Percentiles rank a stretch among this genome's conserved stretches.
phyloP scores from a whole-genome alignment of 2,113 vertebrate species.

The Rhizomys pruinosus region DNA sequence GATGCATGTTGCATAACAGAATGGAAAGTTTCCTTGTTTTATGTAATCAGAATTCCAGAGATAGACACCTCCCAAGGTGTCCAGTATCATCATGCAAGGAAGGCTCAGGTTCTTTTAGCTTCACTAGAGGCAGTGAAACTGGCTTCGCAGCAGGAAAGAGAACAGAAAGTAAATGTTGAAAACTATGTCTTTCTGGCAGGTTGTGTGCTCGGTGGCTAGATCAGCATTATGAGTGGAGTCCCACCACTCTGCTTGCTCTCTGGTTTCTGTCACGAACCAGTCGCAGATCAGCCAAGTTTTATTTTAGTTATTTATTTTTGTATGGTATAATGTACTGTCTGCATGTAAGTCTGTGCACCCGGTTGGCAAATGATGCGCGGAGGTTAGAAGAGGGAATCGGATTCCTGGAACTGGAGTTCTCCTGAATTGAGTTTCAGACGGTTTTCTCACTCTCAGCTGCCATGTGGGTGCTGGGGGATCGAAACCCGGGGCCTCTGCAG shows the following conservation, averaged over 20 bases:
- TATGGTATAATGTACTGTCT: no score
- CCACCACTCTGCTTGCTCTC: background rate
- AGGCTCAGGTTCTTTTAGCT: conserved; percentile 4
- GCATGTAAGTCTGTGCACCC: no score
- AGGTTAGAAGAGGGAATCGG: no score
- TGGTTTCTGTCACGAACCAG: background rate
- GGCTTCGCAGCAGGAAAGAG: background rate
- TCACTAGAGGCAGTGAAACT: background rate
- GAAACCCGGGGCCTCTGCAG: no score
- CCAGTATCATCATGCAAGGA: background rate
- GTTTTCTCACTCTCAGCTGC: no score
- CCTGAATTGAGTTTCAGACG: no score
- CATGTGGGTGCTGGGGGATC: no score
- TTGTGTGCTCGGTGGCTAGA: background rate
- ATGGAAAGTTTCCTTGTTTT: conserved; percentile 20
- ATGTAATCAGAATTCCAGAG: background rate
- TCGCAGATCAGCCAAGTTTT: no score
- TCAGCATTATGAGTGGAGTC: background rate
- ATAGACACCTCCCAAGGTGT: background rate
- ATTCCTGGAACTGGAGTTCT: no score
- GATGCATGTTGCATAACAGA: background rate
- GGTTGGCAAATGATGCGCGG: no score
- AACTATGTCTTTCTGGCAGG: background rate
- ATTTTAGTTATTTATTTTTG: no score
- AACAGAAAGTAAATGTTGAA: conserved; percentile 27